Percentiles rank a stretch among this genome's conserved stretches.
Evolutionary conservation across 35 echinoderm and acorn worm species (phyloP).

Genomic region (Eucidaris tribuloides): DNA sequence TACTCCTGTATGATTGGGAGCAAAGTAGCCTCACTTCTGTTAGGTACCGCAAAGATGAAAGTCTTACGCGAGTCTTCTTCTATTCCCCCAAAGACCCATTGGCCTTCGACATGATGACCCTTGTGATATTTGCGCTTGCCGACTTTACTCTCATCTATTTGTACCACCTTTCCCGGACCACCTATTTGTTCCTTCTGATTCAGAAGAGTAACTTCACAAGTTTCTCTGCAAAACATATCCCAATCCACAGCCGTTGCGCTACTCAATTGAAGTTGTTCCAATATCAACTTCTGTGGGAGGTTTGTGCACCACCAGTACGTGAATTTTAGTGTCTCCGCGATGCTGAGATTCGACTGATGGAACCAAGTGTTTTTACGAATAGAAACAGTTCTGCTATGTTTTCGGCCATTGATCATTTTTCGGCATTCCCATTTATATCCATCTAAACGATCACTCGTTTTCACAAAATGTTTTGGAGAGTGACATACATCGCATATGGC

Average conservation of each 20-base stretch:
- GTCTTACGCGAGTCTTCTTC: constrained; percentile 40
- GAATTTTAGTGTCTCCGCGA: constrained; percentile 3
- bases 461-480: neutral
- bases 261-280: neutral
- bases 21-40: constrained; percentile 3
- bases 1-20: constrained; percentile 13
- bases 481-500: neutral
- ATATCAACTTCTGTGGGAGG: constrained; percentile 19
- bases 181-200: constrained; percentile 5
- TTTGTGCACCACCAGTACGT: constrained; percentile 43
- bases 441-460: neutral
- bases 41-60: constrained; percentile 26
- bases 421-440: neutral
- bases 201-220: neutral
- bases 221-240: constrained; percentile 42
- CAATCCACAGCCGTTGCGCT: constrained; percentile 27
- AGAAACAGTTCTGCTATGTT: neutral
- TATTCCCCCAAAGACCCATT: constrained; percentile 69
- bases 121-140: constrained; percentile 43
- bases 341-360: neutral
- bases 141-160: constrained; percentile 57
- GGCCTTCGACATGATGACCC: constrained; percentile 53
- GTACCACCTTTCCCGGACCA: constrained; percentile 2
- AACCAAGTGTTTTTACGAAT: constrained; percentile 39
- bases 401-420: neutral